Conservation (phyloP, 2,888 invertebrate genomes). For the Drosophila putrida region DNA sequence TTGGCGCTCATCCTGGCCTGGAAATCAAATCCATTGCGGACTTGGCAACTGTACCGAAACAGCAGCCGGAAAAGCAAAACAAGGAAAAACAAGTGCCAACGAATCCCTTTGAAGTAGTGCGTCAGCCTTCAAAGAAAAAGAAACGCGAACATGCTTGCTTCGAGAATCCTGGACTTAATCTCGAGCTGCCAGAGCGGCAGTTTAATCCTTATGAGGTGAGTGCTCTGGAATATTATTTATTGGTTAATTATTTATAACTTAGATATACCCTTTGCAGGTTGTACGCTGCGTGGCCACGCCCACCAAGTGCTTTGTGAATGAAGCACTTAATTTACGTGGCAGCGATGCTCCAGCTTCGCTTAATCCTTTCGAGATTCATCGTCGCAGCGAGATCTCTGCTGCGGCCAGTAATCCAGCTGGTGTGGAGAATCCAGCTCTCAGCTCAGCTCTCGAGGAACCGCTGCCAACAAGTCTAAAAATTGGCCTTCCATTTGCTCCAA, state of each 20-base stretch:
- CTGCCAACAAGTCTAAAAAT: conserved; percentile 77
- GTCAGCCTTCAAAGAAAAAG: conserved; percentile 85
- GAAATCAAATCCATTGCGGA: conserved; percentile 84
- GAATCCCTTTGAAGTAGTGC: conserved; percentile 84
- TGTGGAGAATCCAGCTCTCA: conserved; percentile 62
- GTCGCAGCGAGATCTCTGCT: conserved; percentile 58
- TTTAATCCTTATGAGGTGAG: conserved; percentile 85
- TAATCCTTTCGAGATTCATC: conserved; percentile 84
- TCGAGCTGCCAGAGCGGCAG: conserved; percentile 83
- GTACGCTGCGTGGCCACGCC: conserved; percentile 45
- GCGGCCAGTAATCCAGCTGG: conserved; percentile 51
- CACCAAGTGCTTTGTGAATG: conserved; percentile 81
- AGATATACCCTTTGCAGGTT: conserved; percentile 62
- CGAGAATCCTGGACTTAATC: conserved; percentile 84
- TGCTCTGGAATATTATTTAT: too few species aligned
- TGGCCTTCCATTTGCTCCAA: conserved; percentile 84
- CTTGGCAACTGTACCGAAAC: conserved; percentile 44
- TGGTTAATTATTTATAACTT: not conserved
- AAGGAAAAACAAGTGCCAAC: conserved; percentile 29
- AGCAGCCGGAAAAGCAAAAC: not conserved
- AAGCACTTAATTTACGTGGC: conserved; percentile 82
- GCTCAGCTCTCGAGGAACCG: conserved; percentile 47
- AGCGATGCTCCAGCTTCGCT: conserved; percentile 75
- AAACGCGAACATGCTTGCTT: conserved; percentile 83
- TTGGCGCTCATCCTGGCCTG: conserved; percentile 63